These are phyloP conservation scores for Papilio demoleus DNA, from an alignment of 2,888 invertebrate species.

Conservation along the genomic window DNA sequence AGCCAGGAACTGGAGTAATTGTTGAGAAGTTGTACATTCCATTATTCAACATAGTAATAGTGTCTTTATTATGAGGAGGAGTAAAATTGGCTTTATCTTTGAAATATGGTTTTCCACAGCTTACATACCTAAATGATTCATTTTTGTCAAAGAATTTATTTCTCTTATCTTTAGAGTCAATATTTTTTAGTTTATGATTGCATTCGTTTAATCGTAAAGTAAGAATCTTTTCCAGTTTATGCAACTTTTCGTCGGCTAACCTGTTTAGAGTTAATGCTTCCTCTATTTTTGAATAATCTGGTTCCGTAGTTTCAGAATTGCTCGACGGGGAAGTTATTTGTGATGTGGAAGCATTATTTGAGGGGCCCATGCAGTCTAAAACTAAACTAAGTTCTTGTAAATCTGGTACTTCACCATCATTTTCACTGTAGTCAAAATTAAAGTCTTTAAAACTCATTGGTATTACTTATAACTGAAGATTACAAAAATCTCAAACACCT, in stretches of 20 bases:
- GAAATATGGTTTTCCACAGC: slow-evolving; percentile 86
- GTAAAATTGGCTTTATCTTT: slow-evolving; percentile 83
- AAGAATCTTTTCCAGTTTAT: slow-evolving; percentile 62
- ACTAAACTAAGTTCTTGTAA: slow-evolving; percentile 53
- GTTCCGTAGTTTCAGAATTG: slow-evolving; percentile 39
- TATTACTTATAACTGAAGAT: not conserved
- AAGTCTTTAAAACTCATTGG: slow-evolving; percentile 43
- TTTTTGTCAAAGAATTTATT: slow-evolving; percentile 47
- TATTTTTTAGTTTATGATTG: slow-evolving; percentile 55
- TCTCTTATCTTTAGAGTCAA: slow-evolving; percentile 40
- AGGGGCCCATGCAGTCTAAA: slow-evolving; percentile 50
- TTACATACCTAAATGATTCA: slow-evolving; percentile 57
- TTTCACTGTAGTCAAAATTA: slow-evolving; percentile 46
- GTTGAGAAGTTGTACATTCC: slow-evolving; percentile 77
- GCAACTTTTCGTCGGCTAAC: slow-evolving; percentile 62
- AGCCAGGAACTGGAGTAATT: slow-evolving; percentile 71
- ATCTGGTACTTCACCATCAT: slow-evolving; percentile 57
- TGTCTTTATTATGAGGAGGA: slow-evolving; percentile 85
- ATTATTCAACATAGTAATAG: slow-evolving; percentile 63
- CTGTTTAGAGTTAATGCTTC: slow-evolving; percentile 67
- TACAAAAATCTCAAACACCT: not conserved
- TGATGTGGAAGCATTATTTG: slow-evolving; percentile 43
- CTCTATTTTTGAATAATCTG: slow-evolving; percentile 55
- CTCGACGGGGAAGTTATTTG: slow-evolving; percentile 41
- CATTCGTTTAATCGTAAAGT: slow-evolving; percentile 63